phyloP scores from a whole-genome alignment of 2,888 invertebrate genomes.

The Agriopis aurantiaria region DNA sequence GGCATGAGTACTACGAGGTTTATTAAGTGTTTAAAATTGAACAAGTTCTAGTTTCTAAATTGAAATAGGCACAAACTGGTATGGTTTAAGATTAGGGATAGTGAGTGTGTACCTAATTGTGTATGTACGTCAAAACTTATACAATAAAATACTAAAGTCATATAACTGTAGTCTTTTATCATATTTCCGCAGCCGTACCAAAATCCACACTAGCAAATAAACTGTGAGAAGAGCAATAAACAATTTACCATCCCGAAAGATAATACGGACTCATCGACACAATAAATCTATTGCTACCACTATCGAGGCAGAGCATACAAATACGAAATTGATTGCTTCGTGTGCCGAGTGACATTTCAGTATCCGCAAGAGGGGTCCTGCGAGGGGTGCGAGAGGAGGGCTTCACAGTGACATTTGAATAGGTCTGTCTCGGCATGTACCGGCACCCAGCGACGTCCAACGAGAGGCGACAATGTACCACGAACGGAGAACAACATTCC shows the following conservation, averaged over 20 bases:
- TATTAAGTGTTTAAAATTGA: constrained; percentile 8
- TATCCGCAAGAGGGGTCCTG: constrained; percentile 62
- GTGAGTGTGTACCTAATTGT: no score
- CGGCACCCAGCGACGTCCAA: constrained; percentile 81
- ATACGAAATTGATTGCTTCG: constrained; percentile 86
- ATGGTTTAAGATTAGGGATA: background rate
- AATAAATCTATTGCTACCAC: constrained; percentile 78
- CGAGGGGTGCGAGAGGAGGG: constrained; percentile 57
- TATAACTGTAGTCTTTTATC: background rate
- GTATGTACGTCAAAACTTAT: background rate
- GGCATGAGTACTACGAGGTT: constrained; percentile 33
- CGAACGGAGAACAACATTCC: constrained; percentile 77
- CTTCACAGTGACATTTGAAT: constrained; percentile 85
- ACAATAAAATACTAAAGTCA: background rate
- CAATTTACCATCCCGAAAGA: constrained; percentile 52
- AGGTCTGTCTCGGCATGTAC: constrained; percentile 83
- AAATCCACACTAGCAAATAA: constrained; percentile 43
- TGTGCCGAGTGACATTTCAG: constrained; percentile 85
- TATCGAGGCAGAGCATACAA: constrained; percentile 81
- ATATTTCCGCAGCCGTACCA: constrained; percentile 7
- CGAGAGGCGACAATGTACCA: constrained; percentile 84
- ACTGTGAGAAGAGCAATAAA: constrained; percentile 41
- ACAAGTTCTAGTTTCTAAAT: constrained; percentile 4
- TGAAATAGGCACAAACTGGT: background rate
- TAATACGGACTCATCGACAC: constrained; percentile 65